Evolutionary conservation across 2,888 invertebrate species (phyloP).

Genomic region (Teleogryllus oceanicus): DNA sequence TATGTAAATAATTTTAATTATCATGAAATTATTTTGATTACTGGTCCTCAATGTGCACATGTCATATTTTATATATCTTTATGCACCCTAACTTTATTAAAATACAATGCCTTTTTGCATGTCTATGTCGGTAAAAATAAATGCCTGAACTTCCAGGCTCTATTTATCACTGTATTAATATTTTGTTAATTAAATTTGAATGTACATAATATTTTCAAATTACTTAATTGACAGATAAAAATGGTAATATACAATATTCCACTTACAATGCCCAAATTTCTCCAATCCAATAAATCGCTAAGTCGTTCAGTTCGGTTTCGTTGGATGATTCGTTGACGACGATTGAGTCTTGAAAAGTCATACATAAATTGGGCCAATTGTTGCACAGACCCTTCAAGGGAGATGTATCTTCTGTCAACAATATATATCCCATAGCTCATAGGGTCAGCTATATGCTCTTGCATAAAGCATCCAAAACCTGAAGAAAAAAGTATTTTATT

Average conservation of each 20-base stretch:
- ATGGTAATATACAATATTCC: background rate
- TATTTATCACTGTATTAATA: background rate
- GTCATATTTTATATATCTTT: no score
- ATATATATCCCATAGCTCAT: slow-evolving; percentile 98
- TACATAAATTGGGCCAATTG: slow-evolving; percentile 89
- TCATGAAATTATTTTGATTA: no score
- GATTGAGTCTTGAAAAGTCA: slow-evolving; percentile 83
- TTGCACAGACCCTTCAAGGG: slow-evolving; percentile 84
- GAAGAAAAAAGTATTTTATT: slow-evolving; percentile 35
- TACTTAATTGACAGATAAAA: no score
- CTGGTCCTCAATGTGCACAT: no score
- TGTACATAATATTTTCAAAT: no score
- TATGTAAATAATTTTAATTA: no score
- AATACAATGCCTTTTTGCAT: no score
- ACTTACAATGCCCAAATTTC: slow-evolving; percentile 91
- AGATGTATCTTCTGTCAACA: slow-evolving; percentile 88
- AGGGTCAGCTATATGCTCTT: slow-evolving; percentile 95
- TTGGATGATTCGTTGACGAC: slow-evolving; percentile 96
- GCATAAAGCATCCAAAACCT: slow-evolving; percentile 98
- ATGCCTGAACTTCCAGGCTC: no score
- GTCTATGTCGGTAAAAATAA: no score
- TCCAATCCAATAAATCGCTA: slow-evolving; percentile 96
- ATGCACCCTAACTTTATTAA: no score
- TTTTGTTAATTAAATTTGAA: background rate
- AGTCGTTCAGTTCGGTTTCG: slow-evolving; percentile 95